Evolutionary conservation across 2,113 vertebrate species (phyloP).

Genomic region (Bettongia penicillata): DNA sequence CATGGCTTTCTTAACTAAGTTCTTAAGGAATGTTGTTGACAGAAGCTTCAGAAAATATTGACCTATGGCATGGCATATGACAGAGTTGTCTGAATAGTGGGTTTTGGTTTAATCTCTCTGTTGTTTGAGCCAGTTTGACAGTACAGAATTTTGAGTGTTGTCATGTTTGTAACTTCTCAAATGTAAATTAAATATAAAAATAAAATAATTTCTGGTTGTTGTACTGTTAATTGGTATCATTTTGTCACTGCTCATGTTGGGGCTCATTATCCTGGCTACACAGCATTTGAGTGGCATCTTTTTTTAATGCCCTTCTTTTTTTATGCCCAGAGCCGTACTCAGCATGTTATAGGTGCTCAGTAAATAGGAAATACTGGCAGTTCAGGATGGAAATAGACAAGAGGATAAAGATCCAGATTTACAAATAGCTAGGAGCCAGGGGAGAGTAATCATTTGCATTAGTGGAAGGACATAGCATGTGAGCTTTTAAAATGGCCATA

Average conservation of each 20-base stretch:
- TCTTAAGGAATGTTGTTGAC: background rate
- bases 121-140: background rate
- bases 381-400: background rate
- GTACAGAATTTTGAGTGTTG: background rate
- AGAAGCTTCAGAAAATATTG: background rate
- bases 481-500: background rate
- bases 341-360: background rate
- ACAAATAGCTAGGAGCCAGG: background rate
- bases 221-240: too few species aligned
- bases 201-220: too few species aligned
- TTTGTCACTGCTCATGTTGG: too few species aligned
- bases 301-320: background rate
- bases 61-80: background rate
- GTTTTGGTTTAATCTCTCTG: background rate
- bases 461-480: background rate
- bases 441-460: background rate
- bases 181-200: background rate
- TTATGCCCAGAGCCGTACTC: background rate
- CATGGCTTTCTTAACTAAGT: background rate
- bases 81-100: background rate
- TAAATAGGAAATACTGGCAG: background rate
- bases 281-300: background rate
- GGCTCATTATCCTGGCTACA: too few species aligned
- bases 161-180: background rate
- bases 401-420: background rate